phyloP scores from a whole-genome alignment of 2,797 vertebrate genomes.

The Numenius phaeopus region DNA sequence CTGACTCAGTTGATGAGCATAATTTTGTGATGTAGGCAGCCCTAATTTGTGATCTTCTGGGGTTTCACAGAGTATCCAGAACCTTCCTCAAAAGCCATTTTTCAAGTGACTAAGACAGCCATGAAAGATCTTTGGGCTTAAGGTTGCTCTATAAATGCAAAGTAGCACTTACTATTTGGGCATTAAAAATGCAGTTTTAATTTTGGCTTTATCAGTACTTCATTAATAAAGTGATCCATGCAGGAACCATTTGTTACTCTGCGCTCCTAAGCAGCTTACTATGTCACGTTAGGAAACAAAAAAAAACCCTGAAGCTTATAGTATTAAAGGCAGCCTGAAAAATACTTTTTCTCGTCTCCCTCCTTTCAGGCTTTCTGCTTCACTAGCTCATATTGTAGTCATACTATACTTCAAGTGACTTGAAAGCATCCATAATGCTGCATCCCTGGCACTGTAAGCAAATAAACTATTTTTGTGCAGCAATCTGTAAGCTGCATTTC shows the following conservation, averaged over 20 bases:
- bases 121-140: background rate
- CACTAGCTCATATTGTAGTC: background rate
- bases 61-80: constrained; percentile 19
- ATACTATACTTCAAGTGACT: background rate
- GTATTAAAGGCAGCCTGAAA: background rate
- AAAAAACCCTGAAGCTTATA: background rate
- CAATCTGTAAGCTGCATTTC: constrained; percentile 4
- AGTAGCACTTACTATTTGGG: background rate
- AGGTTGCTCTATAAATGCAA: background rate
- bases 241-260: background rate
- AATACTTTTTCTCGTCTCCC: background rate
- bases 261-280: background rate
- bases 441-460: background rate
- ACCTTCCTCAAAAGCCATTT: constrained; percentile 39
- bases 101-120: background rate
- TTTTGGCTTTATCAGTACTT: background rate
- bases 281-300: background rate
- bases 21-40: constrained; percentile 47
- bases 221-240: background rate
- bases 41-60: background rate
- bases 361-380: constrained; percentile 39
- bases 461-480: constrained; percentile 13
- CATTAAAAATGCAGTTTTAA: background rate
- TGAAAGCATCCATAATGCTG: constrained; percentile 21
- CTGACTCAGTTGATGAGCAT: constrained; percentile 57